phyloP scores from a whole-genome alignment of 2,888 invertebrate genomes.

The Ecliptopera silaceata region DNA sequence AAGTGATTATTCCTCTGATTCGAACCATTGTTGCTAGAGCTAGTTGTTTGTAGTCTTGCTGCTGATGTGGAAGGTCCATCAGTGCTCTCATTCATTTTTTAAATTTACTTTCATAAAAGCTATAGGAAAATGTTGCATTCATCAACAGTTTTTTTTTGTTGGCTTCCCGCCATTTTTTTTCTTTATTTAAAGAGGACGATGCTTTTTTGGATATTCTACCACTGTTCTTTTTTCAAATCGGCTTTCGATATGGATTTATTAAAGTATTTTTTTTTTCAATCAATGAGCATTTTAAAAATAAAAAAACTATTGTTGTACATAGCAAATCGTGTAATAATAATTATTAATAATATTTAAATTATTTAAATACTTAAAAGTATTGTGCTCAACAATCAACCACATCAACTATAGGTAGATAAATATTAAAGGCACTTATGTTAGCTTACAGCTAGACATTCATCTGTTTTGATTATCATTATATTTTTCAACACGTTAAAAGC shows the following conservation, averaged over 20 bases:
- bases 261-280: background rate
- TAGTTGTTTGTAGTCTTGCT: conserved; percentile 24
- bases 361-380: background rate
- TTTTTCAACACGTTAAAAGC: background rate
- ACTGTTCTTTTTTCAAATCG: background rate
- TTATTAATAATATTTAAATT: too few species aligned
- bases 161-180: background rate
- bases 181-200: background rate
- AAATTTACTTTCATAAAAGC: background rate
- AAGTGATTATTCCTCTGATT: conserved; percentile 49
- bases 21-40: conserved; percentile 35
- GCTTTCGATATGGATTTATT: background rate
- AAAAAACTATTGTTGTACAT: background rate
- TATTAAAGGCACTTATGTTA: conserved; percentile 22
- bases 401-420: conserved; percentile 8
- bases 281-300: background rate
- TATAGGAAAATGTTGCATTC: too few species aligned
- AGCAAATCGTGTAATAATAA: conserved; percentile 9
- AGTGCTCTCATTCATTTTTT: conserved; percentile 39
- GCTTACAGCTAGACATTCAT: conserved; percentile 7
- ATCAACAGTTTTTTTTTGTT: background rate
- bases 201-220: background rate
- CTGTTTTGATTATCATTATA: background rate
- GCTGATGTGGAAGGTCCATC: conserved; percentile 37
- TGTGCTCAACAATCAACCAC: conserved; percentile 10